Evolutionary conservation across 2,888 invertebrate genomes (phyloP).

Genomic region (Azorinus chamasolen): DNA sequence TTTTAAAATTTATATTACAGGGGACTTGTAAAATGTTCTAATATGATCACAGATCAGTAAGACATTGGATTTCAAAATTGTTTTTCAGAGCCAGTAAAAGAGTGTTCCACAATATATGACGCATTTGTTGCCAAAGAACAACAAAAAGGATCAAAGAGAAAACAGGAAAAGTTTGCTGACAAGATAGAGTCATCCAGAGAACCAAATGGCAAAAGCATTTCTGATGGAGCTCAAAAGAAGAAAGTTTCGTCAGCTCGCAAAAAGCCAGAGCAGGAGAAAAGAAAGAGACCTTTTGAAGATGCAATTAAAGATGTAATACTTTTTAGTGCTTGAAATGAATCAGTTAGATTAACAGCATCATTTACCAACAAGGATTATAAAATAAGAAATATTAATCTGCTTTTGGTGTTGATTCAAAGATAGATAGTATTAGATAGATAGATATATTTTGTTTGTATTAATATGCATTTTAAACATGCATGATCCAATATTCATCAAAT

Average conservation of each 20-base stretch:
- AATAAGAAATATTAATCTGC: too few species aligned
- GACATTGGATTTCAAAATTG: too few species aligned
- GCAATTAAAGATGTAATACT: slow-evolving; percentile 56
- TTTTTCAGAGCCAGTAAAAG: slow-evolving; percentile 82
- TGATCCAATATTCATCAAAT: too few species aligned
- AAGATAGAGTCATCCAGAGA: slow-evolving; percentile 58
- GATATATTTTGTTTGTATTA: too few species aligned
- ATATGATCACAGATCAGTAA: too few species aligned
- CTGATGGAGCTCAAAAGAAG: slow-evolving; percentile 55
- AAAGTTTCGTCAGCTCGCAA: slow-evolving; percentile 46
- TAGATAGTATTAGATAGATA: too few species aligned
- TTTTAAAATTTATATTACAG: neutral
- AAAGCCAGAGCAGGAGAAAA: slow-evolving; percentile 45
- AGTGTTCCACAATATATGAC: slow-evolving; percentile 84
- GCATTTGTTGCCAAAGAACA: slow-evolving; percentile 80
- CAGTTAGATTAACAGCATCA: too few species aligned
- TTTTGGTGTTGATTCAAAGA: too few species aligned
- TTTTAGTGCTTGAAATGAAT: too few species aligned
- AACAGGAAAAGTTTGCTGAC: slow-evolving; percentile 69
- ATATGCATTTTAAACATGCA: too few species aligned
- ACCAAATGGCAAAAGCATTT: slow-evolving; percentile 52
- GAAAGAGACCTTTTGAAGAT: slow-evolving; percentile 61
- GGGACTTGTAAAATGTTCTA: neutral
- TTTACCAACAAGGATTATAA: too few species aligned
- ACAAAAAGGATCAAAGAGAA: slow-evolving; percentile 62